phyloP scores from a whole-genome alignment of 2,113 vertebrate species.

The Phaethon lepturus region DNA sequence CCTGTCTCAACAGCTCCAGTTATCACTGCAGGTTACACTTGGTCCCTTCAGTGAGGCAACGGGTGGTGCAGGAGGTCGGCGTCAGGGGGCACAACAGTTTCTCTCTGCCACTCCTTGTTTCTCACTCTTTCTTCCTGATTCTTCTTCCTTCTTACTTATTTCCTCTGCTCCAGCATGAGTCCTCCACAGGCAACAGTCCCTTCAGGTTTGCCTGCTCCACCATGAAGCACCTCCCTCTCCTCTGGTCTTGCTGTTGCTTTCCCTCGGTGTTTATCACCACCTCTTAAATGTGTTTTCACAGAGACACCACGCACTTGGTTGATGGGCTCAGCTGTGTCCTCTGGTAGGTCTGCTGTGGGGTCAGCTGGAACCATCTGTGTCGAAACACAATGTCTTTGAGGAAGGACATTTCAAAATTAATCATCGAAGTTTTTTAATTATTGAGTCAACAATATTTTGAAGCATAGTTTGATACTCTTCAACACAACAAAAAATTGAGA shows the following conservation, averaged over 20 bases:
- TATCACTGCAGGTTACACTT: neutral
- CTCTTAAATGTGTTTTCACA: neutral
- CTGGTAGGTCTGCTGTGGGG: neutral
- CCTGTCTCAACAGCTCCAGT: neutral
- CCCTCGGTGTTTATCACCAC: neutral
- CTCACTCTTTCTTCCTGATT: neutral
- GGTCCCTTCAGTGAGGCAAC: accelerated
- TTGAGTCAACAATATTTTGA: neutral
- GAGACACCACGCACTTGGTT: neutral
- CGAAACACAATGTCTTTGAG: neutral
- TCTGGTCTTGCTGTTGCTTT: neutral
- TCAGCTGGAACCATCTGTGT: neutral
- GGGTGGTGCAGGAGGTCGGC: accelerated
- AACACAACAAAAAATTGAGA: neutral
- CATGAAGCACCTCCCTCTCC: neutral
- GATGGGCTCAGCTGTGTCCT: neutral
- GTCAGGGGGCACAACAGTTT: neutral
- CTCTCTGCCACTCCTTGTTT: neutral
- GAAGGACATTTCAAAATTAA: neutral
- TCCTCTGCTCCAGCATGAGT: neutral
- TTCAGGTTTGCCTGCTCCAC: neutral
- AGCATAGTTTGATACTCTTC: neutral
- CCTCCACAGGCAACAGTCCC: neutral
- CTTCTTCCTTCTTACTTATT: neutral
- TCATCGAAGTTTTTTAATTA: neutral